Percentiles rank a stretch among this genome's conserved stretches.
Conservation (phyloP, 64 coral and sea anemone genomes). For the Actinia equina region DNA sequence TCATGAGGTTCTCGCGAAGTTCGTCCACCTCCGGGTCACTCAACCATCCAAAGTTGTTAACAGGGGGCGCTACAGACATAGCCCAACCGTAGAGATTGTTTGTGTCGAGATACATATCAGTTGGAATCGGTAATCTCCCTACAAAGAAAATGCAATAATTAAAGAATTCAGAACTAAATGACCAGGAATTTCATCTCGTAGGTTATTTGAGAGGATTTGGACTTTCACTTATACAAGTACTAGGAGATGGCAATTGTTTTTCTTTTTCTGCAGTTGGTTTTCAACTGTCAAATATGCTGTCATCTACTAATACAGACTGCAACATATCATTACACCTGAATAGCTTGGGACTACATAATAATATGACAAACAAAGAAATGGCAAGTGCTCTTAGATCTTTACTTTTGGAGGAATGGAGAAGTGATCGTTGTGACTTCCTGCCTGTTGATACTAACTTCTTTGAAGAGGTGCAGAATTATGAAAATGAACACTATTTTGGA, state of each 20-base stretch:
- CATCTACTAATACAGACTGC: background rate
- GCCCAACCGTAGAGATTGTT: too few relatives aligned
- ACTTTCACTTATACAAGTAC: background rate
- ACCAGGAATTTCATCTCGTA: background rate
- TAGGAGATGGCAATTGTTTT: slow-evolving; percentile 34
- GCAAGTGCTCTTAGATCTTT: slow-evolving; percentile 7
- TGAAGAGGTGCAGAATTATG: slow-evolving; percentile 24
- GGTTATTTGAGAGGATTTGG: slow-evolving; percentile 33
- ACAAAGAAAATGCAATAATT: background rate
- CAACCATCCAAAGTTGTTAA: too few relatives aligned
- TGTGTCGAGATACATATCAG: too few relatives aligned
- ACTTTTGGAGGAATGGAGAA: slow-evolving; percentile 25
- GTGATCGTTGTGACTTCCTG: slow-evolving; percentile 24
- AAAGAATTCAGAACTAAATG: background rate
- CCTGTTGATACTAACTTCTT: background rate
- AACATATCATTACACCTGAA: slow-evolving; percentile 5
- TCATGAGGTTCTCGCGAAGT: too few relatives aligned
- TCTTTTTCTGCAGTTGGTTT: slow-evolving; percentile 39
- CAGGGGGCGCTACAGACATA: too few relatives aligned
- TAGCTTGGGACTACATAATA: slow-evolving; percentile 19
- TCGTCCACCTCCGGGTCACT: too few relatives aligned
- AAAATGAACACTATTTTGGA: slow-evolving; percentile 21
- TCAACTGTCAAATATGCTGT: slow-evolving; percentile 16
- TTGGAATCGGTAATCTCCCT: slow-evolving; percentile 29
- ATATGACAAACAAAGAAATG: background rate